Base-by-base conservation (phyloP, 1,140 invertebrate genomes). In the Trachymyrmex cornetzi region DNA sequence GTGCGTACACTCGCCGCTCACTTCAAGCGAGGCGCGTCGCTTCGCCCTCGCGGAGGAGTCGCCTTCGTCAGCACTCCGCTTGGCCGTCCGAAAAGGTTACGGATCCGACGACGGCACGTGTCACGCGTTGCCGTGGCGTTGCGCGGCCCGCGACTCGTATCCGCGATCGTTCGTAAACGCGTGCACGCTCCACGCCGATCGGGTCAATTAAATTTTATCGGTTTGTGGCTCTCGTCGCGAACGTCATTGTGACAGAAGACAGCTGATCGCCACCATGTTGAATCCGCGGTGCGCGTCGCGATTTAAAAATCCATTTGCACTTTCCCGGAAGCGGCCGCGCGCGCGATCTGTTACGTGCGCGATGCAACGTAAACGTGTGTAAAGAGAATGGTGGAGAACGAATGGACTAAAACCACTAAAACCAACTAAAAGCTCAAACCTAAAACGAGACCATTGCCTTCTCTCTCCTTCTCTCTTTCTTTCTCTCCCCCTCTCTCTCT, bases 201-300 rank as follows among this genome's bases (percentile, higher is more conserved):
- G 22, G 50, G 30, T 64, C 19, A 59, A 53, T 50, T 87, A 77
- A 63, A 59, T 69, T 14, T 38, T 22, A 50, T 50, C 9, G 72
- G 50, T 64, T 89, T 72, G n/a, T 4, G 9, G 12, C n/a, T 0
- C 30, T n/a, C 34, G 81, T 64, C 77, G 84, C 84, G 87, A 86
- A 48, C 77, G 59, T 88, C 88, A 91, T 87, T 84, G 82, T 91
- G 90, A 92, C 91, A 92, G 91, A 82, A 92, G 82, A 92, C 91
- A 92, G 90, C 91, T 92, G 91, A 92, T 91, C 66, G 88, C 63
- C 88, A 85, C 91, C 91, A 92, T 92, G 63, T 90, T 92, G 69
- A 50, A 86, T 89, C 38, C 69, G 50, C 59, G 79, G 30, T 66
- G 80, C 69, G 90, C 75, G 38, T 88, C 67, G 72, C 38, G 77